Base-by-base conservation (phyloP, 2,113 vertebrate species). In the Eleginops maclovinus region DNA sequence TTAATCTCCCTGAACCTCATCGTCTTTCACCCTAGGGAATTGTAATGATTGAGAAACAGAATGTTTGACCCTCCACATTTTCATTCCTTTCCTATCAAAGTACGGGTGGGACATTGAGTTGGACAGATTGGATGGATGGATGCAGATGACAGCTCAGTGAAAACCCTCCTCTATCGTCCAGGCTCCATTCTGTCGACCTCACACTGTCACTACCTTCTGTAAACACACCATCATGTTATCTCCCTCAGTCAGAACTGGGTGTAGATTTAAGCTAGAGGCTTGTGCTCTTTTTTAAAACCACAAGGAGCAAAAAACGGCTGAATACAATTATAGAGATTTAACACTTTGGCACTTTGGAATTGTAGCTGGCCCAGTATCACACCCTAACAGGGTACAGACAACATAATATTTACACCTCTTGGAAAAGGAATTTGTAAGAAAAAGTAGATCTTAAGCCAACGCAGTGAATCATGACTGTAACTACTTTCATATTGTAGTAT, bases 91-190 rank as follows among this genome's bases (percentile, higher is more conserved):
- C n/a, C n/a, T n/a, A n/a, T 83, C 43, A 74, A 44, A 3, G 67
- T 66, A 21, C 1, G 16, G 28, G 59, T 75, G n/a, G 66, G 43
- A 62, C 63, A 36, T 24, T 55, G 56, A 60, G 22, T 51, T 24
- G 73, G 80, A 56, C 60, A 58, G 75, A 72, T 76, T 78, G 80
- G 46, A 73, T 68, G 4, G n/a, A 47, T 74, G 59, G 59, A 77
- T 68, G 78, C 53, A 56, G 68, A 74, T 62, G 31, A 81, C 56
- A 64, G 46, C 36, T 3, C 63, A 11, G 66, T 14, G 2, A 70
- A 61, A 67, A 22, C 44, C 31, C 54, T 56, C 28, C 74, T 59
- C 28, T 44, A 19, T 59, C 71, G 54, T 67, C 61, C 51, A 67
- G 63, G 58, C 66, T 55, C 60, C 50, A 49, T 50, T 62, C 14